phyloP scores from a whole-genome alignment of 1,140 invertebrate species.

The Ceratina japonica region DNA sequence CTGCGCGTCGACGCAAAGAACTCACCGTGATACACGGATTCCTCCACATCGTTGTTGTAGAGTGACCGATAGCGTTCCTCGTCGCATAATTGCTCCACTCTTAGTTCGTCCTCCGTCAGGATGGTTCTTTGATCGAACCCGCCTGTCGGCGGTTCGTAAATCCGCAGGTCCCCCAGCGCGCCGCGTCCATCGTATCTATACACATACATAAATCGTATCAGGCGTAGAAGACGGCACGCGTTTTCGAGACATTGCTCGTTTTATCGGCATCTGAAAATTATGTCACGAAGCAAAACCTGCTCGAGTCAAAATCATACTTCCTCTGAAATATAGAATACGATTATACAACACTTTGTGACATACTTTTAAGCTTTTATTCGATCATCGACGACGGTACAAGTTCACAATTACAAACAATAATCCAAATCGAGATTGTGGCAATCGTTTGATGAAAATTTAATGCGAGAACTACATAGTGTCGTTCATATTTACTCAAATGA shows the following conservation, averaged over 20 bases:
- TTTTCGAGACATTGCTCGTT: slow-evolving; percentile 52
- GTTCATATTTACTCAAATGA: too few species aligned
- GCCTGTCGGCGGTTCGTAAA: slow-evolving; percentile 86
- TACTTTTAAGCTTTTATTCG: background rate
- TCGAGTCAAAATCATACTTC: slow-evolving; percentile 51
- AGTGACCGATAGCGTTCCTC: slow-evolving; percentile 94
- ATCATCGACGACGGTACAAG: too few species aligned
- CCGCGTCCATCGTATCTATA: slow-evolving; percentile 97
- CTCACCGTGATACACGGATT: slow-evolving; percentile 90
- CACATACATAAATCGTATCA: slow-evolving; percentile 76
- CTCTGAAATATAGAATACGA: slow-evolving; percentile 61
- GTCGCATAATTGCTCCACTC: slow-evolving; percentile 92
- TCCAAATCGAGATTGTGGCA: too few species aligned
- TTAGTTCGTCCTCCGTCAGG: slow-evolving; percentile 88
- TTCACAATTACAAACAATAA: too few species aligned
- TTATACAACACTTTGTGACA: slow-evolving; percentile 32
- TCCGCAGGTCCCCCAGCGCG: slow-evolving; percentile 88
- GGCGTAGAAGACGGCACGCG: slow-evolving; percentile 49
- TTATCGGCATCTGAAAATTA: slow-evolving; percentile 71
- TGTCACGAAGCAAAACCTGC: slow-evolving; percentile 57
- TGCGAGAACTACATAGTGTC: too few species aligned
- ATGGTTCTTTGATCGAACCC: slow-evolving; percentile 84
- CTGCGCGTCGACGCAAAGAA: background rate
- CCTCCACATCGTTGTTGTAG: slow-evolving; percentile 91
- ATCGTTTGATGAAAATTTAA: too few species aligned